Evolutionary conservation across 2,113 vertebrate genomes (phyloP), one percentile per base, ranked within the genome.

Genomic region (Ascaphus truei): DNA sequence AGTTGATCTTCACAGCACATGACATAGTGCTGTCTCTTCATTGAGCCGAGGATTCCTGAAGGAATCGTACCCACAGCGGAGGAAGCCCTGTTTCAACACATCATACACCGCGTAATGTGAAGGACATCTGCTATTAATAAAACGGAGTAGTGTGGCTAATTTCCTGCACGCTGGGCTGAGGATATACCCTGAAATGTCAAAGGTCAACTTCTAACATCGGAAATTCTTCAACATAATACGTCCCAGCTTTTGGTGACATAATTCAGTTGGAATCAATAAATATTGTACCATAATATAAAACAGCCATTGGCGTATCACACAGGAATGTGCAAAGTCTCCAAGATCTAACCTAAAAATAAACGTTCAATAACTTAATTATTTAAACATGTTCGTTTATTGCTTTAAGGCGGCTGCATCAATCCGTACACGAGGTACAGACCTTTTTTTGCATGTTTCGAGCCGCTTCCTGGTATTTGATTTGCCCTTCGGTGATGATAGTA

Each of bases 211-310:
- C 47, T 69, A 60, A 60, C 66, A 69, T 69, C 45, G 27, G 66
- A 69, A 69, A 69, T 60, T 60, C 66, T 69, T 69, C 56, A 12
- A 36, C 55, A 69, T 69, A 69, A 69, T 60, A 69, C 33, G 25
- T 20, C 23, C 55, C 56, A 60, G 56, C 45, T 60, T 69, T 52
- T 7, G 43, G 56, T 69, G 66, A 69, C 66, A 69, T 69, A 69
- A 69, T 69, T 26, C 56, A 59, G 43, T 60, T 69, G 66, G 66
- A 69, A 69, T 60, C 66, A 52, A 69, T 69, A 60, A 60, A 60
- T 60, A 51, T 60, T 60, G 66, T 27, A 69, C 23, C 22, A 22
- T 69, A 69, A 69, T 59, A 22, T 27, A 36, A 69, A 69, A 51
- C 66, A 69, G 66, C 55, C 36, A 60, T 51, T 51, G 66, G 47